Base-by-base conservation (phyloP, 2,888 invertebrate genomes). In the Clitarchus hookeri region DNA sequence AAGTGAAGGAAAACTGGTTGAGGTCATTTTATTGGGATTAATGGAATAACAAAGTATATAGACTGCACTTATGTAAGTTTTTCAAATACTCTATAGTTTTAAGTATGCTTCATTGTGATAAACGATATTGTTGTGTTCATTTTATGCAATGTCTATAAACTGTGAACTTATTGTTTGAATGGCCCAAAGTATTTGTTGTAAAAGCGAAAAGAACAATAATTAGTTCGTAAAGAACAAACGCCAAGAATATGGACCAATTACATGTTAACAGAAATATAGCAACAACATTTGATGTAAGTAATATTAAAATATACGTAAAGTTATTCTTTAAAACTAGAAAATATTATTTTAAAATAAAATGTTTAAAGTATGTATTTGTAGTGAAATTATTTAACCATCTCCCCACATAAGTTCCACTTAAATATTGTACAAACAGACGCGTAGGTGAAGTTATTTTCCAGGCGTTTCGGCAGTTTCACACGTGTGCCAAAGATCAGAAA, bases 121-220 rank as follows among this genome's bases (percentile, higher is more conserved):
- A 65, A n/a, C 65, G 65, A 65, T 65, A 23, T 65, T 65, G 65
- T 65, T 65, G 65, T 65, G 65, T 65, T 65, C 65, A 65, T 65
- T n/a, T 65, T 16, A 65, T 2, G 65, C 65, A 65, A 23, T 65
- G 65, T 65, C 65, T 65, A 9, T 65, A n/a, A 23, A 65, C 65
- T 65, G 65, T n/a, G 65, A 9, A 19, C 65, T n/a, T 23, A 23
- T 65, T 65, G 19, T 16, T n/a, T 65, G 65, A 65, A 65, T n/a
- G 19, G 23, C n/a, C 65, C 65, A 8, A 65, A n/a, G 8, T 65
- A 53, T 53, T n/a, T 65, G 11, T 65, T 65, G 65, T 65, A 65
- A 65, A 65, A 6, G 8, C 2, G 8, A 65, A 8, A 65, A 9
- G 19, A 23, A 65, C 65, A 65, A 65, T 65, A 65, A 65, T 65